Evolutionary conservation across 2,113 vertebrate species (phyloP).

Genomic region (Apistogramma diplotaenia): DNA sequence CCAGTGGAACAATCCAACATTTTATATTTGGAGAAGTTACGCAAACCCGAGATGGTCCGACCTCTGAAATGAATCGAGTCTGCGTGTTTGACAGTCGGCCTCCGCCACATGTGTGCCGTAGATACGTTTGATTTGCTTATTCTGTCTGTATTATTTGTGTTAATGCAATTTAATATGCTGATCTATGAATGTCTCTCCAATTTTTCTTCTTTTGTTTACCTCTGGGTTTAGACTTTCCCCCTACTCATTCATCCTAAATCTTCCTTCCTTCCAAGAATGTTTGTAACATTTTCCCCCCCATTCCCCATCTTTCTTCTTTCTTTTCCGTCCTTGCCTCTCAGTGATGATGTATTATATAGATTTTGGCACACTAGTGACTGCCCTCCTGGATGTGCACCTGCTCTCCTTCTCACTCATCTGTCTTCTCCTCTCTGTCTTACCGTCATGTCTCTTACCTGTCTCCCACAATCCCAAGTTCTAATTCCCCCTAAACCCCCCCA

Average conservation of each 20-base stretch:
- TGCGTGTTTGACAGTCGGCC: neutral
- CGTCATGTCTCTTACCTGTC: neutral
- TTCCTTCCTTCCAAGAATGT: constrained; percentile 1
- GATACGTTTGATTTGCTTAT: neutral
- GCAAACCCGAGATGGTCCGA: neutral
- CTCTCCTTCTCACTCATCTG: constrained; percentile 10
- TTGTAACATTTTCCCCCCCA: neutral
- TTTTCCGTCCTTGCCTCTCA: neutral
- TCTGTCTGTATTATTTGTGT: neutral
- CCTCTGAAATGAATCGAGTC: neutral
- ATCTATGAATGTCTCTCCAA: neutral
- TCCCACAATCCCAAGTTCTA: neutral
- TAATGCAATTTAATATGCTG: neutral
- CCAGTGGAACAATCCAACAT: neutral
- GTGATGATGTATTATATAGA: constrained; percentile 9
- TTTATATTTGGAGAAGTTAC: neutral
- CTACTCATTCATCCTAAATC: neutral
- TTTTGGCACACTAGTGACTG: neutral
- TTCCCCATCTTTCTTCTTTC: neutral
- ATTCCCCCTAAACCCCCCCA: neutral
- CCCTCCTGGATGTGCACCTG: constrained; percentile 16
- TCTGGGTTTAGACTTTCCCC: neutral
- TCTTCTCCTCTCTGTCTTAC: neutral
- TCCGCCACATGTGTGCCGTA: neutral
- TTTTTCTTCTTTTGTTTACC: constrained; percentile 9